These are phyloP conservation scores for Cheiracanthium punctorium DNA, from an alignment of 2,888 invertebrate genomes.

Conservation along the genomic window DNA sequence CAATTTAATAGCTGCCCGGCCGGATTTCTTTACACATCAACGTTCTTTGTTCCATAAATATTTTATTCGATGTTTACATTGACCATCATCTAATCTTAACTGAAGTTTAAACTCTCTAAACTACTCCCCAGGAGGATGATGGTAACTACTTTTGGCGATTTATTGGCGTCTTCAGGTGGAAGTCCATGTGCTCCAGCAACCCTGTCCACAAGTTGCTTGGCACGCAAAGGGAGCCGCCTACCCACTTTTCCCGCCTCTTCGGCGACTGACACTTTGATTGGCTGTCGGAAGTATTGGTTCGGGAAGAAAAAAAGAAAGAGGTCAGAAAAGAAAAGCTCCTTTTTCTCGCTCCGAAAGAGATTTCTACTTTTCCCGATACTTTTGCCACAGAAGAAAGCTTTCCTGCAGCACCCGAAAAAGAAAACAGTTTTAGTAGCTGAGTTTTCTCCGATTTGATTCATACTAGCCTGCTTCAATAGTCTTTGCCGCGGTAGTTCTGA, in stretches of 20 bases:
- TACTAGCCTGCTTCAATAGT: neutral
- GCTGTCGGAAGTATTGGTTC: constrained; percentile 55
- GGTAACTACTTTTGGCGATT: constrained; percentile 14
- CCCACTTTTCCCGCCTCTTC: constrained; percentile 54
- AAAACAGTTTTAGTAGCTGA: neutral
- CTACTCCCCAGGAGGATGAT: too few species aligned
- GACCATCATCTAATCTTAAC: too few species aligned
- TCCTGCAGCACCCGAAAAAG: neutral
- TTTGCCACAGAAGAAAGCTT: constrained; percentile 50
- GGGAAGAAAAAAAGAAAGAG: constrained; percentile 44
- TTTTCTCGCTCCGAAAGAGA: constrained; percentile 23
- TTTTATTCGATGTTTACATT: too few species aligned
- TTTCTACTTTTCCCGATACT: constrained; percentile 57
- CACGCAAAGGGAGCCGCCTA: constrained; percentile 55
- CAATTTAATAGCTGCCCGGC: too few species aligned
- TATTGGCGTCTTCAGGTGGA: constrained; percentile 46
- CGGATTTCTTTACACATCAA: too few species aligned
- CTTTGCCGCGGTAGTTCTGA: too few species aligned
- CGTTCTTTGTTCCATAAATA: too few species aligned
- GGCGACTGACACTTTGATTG: constrained; percentile 67
- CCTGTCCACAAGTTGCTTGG: constrained; percentile 37
- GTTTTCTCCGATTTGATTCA: neutral
- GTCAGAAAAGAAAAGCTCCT: constrained; percentile 37
- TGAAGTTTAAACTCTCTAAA: too few species aligned
- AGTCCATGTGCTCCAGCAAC: constrained; percentile 18